These are phyloP conservation scores for Acanthurus tractus DNA, from an alignment of 2,797 vertebrate genomes.

Conservation along the genomic window DNA sequence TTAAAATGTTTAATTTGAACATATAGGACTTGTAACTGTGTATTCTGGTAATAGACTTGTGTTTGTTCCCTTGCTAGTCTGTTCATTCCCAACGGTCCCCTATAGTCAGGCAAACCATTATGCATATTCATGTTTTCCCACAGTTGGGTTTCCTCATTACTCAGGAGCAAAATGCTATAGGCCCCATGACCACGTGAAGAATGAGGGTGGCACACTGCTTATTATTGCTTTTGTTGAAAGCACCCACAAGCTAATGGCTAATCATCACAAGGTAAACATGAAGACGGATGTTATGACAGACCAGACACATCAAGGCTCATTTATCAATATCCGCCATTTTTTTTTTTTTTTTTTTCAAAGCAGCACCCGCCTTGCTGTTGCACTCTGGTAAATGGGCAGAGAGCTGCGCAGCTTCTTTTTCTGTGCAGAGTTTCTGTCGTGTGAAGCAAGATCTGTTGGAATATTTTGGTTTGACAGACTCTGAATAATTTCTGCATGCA, in stretches of 20 bases:
- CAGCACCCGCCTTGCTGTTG: constrained; percentile 3
- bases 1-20: constrained; percentile 44
- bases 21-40: constrained; percentile 43
- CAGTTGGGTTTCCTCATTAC: constrained; percentile 54
- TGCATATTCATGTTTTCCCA: constrained; percentile 56
- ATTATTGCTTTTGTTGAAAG: constrained; percentile 66
- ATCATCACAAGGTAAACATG: constrained; percentile 69
- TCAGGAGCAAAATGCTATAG: constrained; percentile 24
- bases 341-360: constrained; percentile 4
- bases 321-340: constrained; percentile 45
- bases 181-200: constrained; percentile 49
- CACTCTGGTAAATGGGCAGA: constrained; percentile 21
- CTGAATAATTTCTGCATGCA: constrained; percentile 63
- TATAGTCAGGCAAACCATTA: constrained; percentile 31
- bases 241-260: constrained; percentile 61
- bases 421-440: constrained; percentile 37
- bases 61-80: constrained; percentile 33
- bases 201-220: constrained; percentile 36
- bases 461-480: constrained; percentile 52
- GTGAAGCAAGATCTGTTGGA: constrained; percentile 47
- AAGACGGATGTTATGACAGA: constrained; percentile 67
- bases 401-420: constrained; percentile 12
- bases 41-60: constrained; percentile 41
- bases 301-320: constrained; percentile 46
- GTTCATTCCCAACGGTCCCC: constrained; percentile 50